A percentile compares a stretch with the other conserved stretches of the same genome.
Evolutionary conservation across 2,888 invertebrate genomes (phyloP).

Genomic region (Sinohyriopsis cumingii): DNA sequence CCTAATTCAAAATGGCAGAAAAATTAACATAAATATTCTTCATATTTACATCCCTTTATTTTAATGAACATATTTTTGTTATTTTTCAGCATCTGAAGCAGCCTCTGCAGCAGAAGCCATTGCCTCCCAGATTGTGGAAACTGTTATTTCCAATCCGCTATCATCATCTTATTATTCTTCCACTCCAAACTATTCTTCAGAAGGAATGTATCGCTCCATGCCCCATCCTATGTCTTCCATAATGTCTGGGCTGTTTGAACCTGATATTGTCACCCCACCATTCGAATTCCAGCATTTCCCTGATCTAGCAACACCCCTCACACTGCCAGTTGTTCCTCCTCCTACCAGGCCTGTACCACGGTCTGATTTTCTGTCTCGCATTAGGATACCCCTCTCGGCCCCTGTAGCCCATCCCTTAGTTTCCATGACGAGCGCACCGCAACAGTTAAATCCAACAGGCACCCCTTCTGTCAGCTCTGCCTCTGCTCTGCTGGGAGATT

Average conservation of each 20-base stretch:
- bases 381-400: constrained; percentile 15
- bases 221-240: constrained; percentile 2
- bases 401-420: constrained; percentile 27
- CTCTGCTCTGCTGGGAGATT: too few species aligned
- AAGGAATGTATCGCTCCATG: not conserved
- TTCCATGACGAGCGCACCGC: constrained; percentile 7
- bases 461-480: constrained; percentile 8
- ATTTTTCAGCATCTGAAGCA: constrained; percentile 36
- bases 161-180: constrained; percentile 6
- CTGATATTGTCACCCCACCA: constrained; percentile 6
- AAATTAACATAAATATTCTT: too few species aligned
- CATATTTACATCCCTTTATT: too few species aligned
- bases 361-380: not conserved
- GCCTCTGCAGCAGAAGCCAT: constrained; percentile 53
- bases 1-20: too few species aligned
- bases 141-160: constrained; percentile 39
- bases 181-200: constrained; percentile 7
- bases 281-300: constrained; percentile 2
- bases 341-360: not conserved
- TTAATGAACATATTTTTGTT: too few species aligned
- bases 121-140: constrained; percentile 51
- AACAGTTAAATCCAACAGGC: not conserved
- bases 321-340: constrained; percentile 7
- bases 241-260: constrained; percentile 1
- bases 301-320: constrained; percentile 11